Percentiles rank a stretch among this genome's conserved stretches.
These are phyloP conservation scores for Formica exsecta DNA, from an alignment of 1,140 invertebrate genomes.

Conservation along the genomic window DNA sequence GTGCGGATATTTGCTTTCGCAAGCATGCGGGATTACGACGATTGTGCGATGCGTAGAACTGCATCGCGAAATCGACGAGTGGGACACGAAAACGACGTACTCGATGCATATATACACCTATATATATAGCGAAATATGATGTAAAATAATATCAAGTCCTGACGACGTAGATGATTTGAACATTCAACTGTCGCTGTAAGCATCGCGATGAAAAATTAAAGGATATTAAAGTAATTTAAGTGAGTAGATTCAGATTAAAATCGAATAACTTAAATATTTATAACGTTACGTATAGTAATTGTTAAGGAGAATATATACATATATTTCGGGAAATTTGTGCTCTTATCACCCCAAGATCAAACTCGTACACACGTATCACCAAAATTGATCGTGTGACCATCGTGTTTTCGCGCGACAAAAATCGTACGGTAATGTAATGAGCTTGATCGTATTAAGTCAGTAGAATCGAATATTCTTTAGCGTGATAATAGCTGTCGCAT, in stretches of 20 bases:
- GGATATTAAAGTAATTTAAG: background rate
- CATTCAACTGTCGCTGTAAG: background rate
- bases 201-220: background rate
- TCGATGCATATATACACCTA: background rate
- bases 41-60: constrained; percentile 38
- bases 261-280: background rate
- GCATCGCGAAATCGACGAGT: constrained; percentile 44
- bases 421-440: background rate
- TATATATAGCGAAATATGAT: background rate
- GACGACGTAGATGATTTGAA: background rate
- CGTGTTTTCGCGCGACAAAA: background rate
- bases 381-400: background rate
- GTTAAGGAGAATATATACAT: background rate
- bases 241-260: background rate
- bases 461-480: constrained; percentile 8
- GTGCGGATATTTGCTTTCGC: constrained; percentile 42
- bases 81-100: constrained; percentile 25
- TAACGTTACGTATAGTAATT: background rate
- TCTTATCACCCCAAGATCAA: background rate
- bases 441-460: background rate
- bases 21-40: constrained; percentile 31
- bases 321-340: background rate
- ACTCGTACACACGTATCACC: background rate
- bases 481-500: constrained; percentile 24
- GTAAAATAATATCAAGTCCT: background rate